A percentile compares a stretch with the other conserved stretches of the same genome.
Evolutionary conservation across 2,113 vertebrate genomes (phyloP).

Genomic region (Lophochroa leadbeateri): DNA sequence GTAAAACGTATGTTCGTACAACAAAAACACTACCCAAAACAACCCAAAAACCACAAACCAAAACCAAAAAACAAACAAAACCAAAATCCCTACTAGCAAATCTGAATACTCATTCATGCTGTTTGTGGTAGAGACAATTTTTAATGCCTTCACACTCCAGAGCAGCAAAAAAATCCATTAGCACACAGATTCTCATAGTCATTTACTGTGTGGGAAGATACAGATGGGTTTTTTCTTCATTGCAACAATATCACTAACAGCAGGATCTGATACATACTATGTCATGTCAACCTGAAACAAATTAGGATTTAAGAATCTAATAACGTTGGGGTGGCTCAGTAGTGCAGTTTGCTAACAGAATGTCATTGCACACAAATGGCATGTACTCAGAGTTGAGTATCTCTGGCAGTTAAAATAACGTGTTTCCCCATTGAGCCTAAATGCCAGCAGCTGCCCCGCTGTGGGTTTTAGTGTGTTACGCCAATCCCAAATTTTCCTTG

Average conservation of each 20-base stretch:
- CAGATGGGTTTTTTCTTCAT: neutral
- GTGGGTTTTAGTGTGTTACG: neutral
- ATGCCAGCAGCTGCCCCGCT: neutral
- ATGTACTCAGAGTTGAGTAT: neutral
- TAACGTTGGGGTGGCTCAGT: conserved; percentile 22
- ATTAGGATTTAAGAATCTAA: conserved; percentile 47
- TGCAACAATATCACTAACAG: conserved; percentile 47
- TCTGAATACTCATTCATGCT: conserved; percentile 36
- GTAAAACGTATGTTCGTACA: neutral
- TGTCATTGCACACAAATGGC: neutral
- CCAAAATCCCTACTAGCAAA: neutral
- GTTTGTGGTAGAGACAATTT: conserved; percentile 5
- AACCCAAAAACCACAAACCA: neutral
- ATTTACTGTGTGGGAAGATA: conserved; percentile 23
- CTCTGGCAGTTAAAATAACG: neutral
- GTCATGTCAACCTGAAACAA: conserved; percentile 59
- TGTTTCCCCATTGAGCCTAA: neutral
- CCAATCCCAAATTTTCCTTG: neutral
- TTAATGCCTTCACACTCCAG: conserved; percentile 28
- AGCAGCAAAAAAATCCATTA: conserved; percentile 32
- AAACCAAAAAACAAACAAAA: neutral
- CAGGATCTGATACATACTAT: conserved; percentile 8
- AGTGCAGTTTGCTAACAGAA: conserved; percentile 43
- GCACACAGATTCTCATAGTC: conserved; percentile 23
- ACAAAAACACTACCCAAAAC: neutral